These are phyloP conservation scores for Gasteruption jaculator DNA, from an alignment of 2,888 invertebrate species.

Conservation along the genomic window DNA sequence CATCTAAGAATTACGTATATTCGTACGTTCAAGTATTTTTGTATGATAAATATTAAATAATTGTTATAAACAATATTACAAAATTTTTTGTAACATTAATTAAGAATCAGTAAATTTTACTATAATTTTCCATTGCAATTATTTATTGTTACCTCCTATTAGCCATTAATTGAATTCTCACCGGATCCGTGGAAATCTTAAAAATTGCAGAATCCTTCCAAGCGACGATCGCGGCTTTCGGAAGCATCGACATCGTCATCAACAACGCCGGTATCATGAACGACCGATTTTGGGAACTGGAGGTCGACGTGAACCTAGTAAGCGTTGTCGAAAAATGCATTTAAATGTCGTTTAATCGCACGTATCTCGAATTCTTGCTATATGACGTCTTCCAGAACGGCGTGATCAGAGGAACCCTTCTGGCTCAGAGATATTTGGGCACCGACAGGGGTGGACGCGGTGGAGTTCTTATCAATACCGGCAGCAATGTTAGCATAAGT, in stretches of 20 bases:
- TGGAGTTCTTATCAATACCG: conserved; percentile 73
- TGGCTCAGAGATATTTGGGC: conserved; percentile 72
- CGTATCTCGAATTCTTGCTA: not conserved
- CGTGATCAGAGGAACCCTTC: conserved; percentile 68
- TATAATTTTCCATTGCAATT: too few species aligned
- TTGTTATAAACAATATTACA: too few species aligned
- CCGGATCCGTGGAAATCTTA: not conserved
- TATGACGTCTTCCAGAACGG: conserved; percentile 61
- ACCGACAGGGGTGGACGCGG: conserved; percentile 72
- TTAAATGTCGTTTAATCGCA: not conserved
- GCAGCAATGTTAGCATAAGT: conserved; percentile 65
- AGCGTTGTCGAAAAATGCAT: conserved; percentile 31
- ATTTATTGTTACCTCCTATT: too few species aligned
- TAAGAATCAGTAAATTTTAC: too few species aligned
- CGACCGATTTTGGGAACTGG: conserved; percentile 71
- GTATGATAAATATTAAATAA: too few species aligned
- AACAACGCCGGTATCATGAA: conserved; percentile 80
- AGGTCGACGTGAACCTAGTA: conserved; percentile 74
- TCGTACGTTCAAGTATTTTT: too few species aligned
- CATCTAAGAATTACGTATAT: too few species aligned
- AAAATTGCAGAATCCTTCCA: conserved; percentile 65
- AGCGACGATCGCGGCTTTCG: conserved; percentile 67
- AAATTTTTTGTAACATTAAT: too few species aligned
- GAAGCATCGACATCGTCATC: conserved; percentile 71
- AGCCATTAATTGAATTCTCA: not conserved